A percentile compares a stretch with the other conserved stretches of the same genome.
Evolutionary conservation across 2,797 vertebrate species (phyloP).

Genomic region (Antrozous pallidus): DNA sequence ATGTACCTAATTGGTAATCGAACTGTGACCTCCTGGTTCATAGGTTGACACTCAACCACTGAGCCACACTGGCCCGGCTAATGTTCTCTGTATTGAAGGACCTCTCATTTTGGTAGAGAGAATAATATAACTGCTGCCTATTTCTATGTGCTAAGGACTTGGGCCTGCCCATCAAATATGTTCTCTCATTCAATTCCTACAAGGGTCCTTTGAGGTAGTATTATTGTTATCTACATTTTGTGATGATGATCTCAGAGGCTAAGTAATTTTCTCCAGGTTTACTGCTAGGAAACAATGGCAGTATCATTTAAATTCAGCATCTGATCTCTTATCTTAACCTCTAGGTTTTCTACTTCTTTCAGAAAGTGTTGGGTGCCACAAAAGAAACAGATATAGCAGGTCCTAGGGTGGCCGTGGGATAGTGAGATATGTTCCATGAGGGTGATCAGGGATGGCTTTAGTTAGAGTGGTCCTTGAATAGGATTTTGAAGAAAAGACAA

Average conservation of each 20-base stretch:
- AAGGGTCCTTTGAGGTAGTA: not conserved
- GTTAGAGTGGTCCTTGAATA: not conserved
- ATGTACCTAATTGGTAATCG: no score
- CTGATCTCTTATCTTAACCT: not conserved
- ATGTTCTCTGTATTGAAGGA: not conserved
- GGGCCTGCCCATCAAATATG: not conserved
- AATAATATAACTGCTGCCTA: not conserved
- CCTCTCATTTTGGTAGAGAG: not conserved
- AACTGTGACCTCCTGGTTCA: no score
- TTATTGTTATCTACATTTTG: not conserved
- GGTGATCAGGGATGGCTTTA: not conserved
- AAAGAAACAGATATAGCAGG: not conserved
- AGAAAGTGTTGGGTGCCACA: not conserved
- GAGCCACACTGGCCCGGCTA: no score
- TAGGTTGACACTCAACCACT: no score
- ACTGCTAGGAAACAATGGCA: not conserved
- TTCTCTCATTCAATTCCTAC: not conserved
- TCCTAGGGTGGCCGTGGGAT: not conserved
- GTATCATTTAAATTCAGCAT: not conserved
- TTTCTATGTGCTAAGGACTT: not conserved
- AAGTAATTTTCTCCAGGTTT: not conserved
- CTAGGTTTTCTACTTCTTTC: not conserved
- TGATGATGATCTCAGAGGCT: not conserved
- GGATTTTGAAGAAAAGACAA: not conserved
- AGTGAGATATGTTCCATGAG: not conserved